Evolutionary conservation across 2,888 invertebrate genomes (phyloP), one percentile per base, ranked within the genome.

Genomic region (Lithophane semibrunnea): DNA sequence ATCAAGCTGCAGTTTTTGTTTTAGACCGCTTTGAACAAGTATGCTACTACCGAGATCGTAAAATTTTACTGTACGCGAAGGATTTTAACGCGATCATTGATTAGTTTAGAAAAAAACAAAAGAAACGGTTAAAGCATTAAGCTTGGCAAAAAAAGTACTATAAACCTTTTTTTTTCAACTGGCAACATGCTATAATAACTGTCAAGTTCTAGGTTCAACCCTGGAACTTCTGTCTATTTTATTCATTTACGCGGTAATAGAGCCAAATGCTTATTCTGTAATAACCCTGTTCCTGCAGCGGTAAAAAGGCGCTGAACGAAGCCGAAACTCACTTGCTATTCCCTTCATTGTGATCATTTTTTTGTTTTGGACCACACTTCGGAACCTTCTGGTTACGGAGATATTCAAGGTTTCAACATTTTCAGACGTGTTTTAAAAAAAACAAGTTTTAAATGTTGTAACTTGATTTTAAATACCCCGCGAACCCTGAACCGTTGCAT

Each of bases 1-100:
- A 65, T 66, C 66, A 75, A 54, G 73, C 18, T 73, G 49, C 83
- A 87, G 68, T 87, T 87, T 87, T 87, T 87, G 80, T 87, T 80
- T 76, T 42, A 71, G 37, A 74, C 65, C 24, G 49, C 74, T 71
- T 69, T 72, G 60, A n/a, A 58, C 52, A 66, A 52, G 44, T 49
- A 65, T 63, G 63, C 44, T 69, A 16, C n/a, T 44, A 64, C 21
- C 37, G n/a, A 54, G 67, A 68, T 79, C 68, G 56, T 76, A 21
- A 68, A 64, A 63, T 52, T 70, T 29, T 74, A 49, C 47, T 56
- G 29, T 42, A 73, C 18, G 21, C 10, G 29, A 29, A 29, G 9
- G 29, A 24, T 68, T 61, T 52, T 66, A 69, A 49, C 60, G 42
- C 5, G 9, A 12, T 16, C 10, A 56, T 42, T 74, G 42, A 75